A percentile compares a stretch with the other conserved stretches of the same genome.
These are phyloP conservation scores for Gryllus longicercus DNA, from an alignment of 2,888 invertebrate genomes.

Conservation along the genomic window DNA sequence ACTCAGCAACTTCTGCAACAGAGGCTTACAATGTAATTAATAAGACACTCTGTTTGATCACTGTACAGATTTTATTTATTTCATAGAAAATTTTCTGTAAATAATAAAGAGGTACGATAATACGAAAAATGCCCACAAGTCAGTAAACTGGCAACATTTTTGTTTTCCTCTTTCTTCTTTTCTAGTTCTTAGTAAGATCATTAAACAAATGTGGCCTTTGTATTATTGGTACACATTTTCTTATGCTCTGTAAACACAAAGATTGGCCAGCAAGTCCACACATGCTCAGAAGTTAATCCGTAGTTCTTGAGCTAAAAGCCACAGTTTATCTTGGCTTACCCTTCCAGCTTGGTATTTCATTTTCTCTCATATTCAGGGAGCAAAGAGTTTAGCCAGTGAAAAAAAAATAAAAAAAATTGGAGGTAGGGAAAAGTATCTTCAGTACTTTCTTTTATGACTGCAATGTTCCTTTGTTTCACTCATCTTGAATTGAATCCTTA, in stretches of 20 bases:
- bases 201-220: neutral
- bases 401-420: neutral
- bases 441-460: neutral
- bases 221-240: neutral
- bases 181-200: slow-evolving; percentile 3
- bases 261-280: slow-evolving; percentile 8
- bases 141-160: slow-evolving; percentile 33
- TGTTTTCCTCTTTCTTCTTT: slow-evolving; percentile 24
- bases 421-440: slow-evolving; percentile 23
- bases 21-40: slow-evolving; percentile 29
- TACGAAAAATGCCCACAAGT: slow-evolving; percentile 36
- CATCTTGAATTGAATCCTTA: slow-evolving; percentile 19
- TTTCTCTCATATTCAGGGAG: slow-evolving; percentile 29
- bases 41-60: slow-evolving; percentile 27
- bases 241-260: slow-evolving; percentile 11
- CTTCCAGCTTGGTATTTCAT: slow-evolving; percentile 29
- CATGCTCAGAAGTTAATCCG: neutral
- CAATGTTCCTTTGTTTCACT: neutral
- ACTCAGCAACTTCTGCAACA: slow-evolving; percentile 34
- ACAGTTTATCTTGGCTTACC: slow-evolving; percentile 22
- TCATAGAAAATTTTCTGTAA: slow-evolving; percentile 31
- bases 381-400: slow-evolving; percentile 31
- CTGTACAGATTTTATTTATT: slow-evolving; percentile 28
- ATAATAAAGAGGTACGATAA: slow-evolving; percentile 36
- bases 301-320: slow-evolving; percentile 24